Conservation (phyloP, 2,113 vertebrate genomes). For the Eupsittula cactorum region DNA sequence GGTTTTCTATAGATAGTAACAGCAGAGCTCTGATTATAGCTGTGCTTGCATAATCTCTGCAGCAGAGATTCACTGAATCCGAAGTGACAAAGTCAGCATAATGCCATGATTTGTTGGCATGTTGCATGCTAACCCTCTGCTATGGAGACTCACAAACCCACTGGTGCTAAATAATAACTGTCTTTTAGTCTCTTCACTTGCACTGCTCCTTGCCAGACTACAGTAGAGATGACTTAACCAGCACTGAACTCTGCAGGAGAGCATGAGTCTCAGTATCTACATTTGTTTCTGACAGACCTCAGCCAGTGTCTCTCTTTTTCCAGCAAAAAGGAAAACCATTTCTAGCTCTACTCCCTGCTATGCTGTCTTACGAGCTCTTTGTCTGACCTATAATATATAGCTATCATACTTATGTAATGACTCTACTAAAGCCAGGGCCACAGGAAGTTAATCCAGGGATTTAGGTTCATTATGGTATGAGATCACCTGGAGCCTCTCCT, state of each 20-base stretch:
- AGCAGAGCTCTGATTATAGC: neutral
- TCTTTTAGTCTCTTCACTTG: neutral
- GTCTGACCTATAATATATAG: neutral
- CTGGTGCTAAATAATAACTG: neutral
- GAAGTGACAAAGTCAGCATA: neutral
- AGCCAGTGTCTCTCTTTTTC: neutral
- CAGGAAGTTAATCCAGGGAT: neutral
- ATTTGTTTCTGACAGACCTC: constrained; percentile 25
- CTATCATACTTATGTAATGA: neutral
- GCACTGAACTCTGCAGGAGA: neutral
- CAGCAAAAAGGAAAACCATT: neutral
- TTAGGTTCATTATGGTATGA: neutral
- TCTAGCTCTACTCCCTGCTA: neutral
- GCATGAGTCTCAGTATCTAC: neutral
- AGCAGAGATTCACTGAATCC: neutral
- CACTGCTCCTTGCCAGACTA: neutral
- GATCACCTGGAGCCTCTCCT: neutral
- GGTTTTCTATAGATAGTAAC: neutral
- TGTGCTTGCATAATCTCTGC: neutral
- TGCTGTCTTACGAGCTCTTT: neutral
- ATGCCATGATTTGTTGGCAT: neutral
- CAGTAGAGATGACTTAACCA: neutral
- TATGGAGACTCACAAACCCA: neutral
- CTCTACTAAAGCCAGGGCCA: neutral
- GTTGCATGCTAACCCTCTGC: neutral